Evolutionary conservation across 2,113 vertebrate species (phyloP).

Genomic region (Protobothrops flavoviridis): DNA sequence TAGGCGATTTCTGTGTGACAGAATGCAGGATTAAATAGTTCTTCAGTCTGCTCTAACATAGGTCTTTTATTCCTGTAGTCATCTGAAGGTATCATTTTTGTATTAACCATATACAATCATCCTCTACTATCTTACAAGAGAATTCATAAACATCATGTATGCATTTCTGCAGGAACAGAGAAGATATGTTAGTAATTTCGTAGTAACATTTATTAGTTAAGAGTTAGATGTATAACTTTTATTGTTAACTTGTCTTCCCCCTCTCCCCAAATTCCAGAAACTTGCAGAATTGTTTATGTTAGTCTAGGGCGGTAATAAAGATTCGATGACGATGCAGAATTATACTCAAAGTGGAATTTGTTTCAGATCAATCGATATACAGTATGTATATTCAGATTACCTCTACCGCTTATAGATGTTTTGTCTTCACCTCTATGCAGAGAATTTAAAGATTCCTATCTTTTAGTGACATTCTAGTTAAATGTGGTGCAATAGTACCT

Average conservation of each 20-base stretch:
- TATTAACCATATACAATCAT: neutral
- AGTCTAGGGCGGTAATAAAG: neutral
- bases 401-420: too few relatives aligned
- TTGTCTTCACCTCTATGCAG: neutral
- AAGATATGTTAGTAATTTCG: neutral
- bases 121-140: neutral
- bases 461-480: neutral
- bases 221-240: neutral
- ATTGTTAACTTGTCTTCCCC: neutral
- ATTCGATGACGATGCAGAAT: neutral
- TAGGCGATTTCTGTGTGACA: neutral
- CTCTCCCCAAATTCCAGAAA: neutral
- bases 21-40: neutral
- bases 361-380: neutral
- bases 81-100: neutral
- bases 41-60: too few relatives aligned
- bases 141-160: neutral
- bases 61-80: neutral
- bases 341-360: neutral
- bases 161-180: too few relatives aligned
- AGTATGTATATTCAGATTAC: neutral
- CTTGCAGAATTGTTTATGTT: neutral
- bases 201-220: neutral
- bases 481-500: neutral
- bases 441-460: neutral